phyloP scores from a whole-genome alignment of 2,113 vertebrate species.

The Tamias sibiricus region DNA sequence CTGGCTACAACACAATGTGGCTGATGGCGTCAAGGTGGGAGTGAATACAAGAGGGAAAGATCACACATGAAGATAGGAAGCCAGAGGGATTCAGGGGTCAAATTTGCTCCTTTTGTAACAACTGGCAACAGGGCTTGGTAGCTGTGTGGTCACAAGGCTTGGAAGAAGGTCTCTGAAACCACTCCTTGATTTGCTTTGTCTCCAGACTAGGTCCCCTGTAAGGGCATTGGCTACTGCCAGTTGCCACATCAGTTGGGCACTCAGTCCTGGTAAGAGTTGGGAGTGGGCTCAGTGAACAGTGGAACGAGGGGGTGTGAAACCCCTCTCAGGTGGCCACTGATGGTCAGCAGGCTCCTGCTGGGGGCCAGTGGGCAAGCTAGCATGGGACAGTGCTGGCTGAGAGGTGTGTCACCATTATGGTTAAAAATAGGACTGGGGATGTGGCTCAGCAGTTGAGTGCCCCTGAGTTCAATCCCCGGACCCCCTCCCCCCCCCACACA shows the following conservation, averaged over 20 bases:
- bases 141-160: not conserved
- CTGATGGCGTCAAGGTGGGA: not conserved
- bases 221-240: no score
- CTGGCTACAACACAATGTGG: not conserved
- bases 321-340: fast-evolving
- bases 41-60: not conserved
- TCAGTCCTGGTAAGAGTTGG: not conserved
- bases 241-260: fast-evolving
- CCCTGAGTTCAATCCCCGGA: no score
- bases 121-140: not conserved
- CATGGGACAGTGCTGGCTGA: fast-evolving
- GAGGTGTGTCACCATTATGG: not conserved
- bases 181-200: not conserved
- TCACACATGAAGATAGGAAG: no score
- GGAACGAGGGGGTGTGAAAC: not conserved
- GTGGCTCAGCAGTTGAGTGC: no score
- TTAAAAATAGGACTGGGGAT: not conserved
- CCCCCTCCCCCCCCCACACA: no score
- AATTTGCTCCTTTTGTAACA: not conserved
- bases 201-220: fast-evolving
- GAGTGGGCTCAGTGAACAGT: not conserved
- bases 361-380: not conserved
- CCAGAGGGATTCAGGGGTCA: no score
- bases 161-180: not conserved
- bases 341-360: not conserved